Evolutionary conservation across 2,888 invertebrate species (phyloP).

Genomic region (Chrysodeixis includens): DNA sequence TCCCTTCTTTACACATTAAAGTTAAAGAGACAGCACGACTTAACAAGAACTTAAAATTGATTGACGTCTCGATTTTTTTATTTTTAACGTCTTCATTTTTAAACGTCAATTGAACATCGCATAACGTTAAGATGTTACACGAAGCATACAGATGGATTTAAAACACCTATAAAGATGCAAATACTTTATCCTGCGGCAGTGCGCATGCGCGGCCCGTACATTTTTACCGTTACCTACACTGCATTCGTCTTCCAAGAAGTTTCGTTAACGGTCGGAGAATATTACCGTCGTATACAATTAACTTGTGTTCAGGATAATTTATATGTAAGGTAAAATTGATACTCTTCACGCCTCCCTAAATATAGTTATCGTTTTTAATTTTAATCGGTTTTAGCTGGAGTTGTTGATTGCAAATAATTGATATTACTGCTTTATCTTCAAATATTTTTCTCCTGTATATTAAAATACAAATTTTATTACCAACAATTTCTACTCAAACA

Average conservation of each 20-base stretch:
- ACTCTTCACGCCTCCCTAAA: conserved; percentile 40
- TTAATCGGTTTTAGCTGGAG: conserved; percentile 6
- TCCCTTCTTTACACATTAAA: too few relatives aligned
- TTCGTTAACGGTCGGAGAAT: conserved; percentile 63
- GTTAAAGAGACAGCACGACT: neutral
- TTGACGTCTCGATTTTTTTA: conserved; percentile 26
- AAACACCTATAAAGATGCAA: conserved; percentile 64
- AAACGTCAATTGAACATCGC: conserved; percentile 28
- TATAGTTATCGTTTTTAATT: conserved; percentile 15
- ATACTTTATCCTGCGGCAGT: conserved; percentile 63
- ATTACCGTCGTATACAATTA: conserved; percentile 64
- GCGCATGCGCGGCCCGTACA: conserved; percentile 64
- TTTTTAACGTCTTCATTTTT: conserved; percentile 6
- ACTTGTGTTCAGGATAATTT: conserved; percentile 63
- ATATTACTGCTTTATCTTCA: neutral
- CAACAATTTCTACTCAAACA: too few relatives aligned
- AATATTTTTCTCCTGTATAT: neutral
- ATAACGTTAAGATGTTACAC: conserved; percentile 27
- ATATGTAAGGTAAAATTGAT: conserved; percentile 48
- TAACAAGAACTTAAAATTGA: conserved; percentile 20
- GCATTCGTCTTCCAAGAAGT: conserved; percentile 76
- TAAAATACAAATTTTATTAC: neutral
- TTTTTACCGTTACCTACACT: conserved; percentile 69
- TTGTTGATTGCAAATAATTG: neutral
- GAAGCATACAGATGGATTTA: conserved; percentile 56